These are phyloP conservation scores for Bothrops jararaca DNA, from an alignment of 2,113 vertebrate genomes.

Conservation along the genomic window DNA sequence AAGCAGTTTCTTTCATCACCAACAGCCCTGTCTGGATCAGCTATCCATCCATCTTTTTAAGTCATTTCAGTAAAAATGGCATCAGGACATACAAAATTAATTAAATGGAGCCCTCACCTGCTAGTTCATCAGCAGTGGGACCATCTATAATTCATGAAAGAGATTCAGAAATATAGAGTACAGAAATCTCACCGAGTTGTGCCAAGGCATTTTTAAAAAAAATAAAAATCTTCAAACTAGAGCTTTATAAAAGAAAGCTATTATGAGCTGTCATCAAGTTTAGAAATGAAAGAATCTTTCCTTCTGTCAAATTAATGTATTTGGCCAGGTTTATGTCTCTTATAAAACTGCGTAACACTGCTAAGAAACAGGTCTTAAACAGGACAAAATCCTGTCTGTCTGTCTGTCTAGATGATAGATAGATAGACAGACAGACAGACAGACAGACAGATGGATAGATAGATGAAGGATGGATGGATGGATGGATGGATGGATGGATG, in stretches of 20 bases:
- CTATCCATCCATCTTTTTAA: conserved; percentile 34
- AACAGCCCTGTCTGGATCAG: conserved; percentile 14
- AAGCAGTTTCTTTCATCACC: conserved; percentile 31
- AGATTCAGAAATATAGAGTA: neutral
- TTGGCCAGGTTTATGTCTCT: neutral
- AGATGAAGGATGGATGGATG: no score
- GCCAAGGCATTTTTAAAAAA: conserved; percentile 1
- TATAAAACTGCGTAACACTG: neutral
- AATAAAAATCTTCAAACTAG: conserved; percentile 11
- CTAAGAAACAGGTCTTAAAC: neutral
- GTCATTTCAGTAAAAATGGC: conserved; percentile 35
- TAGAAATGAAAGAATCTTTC: neutral
- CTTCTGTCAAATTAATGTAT: neutral
- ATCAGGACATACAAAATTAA: conserved; percentile 42
- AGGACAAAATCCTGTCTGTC: neutral
- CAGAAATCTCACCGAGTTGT: neutral
- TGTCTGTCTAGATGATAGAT: no score
- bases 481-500: no score
- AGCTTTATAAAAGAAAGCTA: conserved; percentile 9
- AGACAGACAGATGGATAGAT: no score
- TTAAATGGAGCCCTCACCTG: neutral
- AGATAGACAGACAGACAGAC: no score
- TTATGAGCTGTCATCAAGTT: neutral
- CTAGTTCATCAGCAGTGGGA: conserved; percentile 3
- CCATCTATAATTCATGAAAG: conserved; percentile 32